Evolutionary conservation across 2,113 vertebrate genomes (phyloP).

Genomic region (Burhinus oedicnemus): DNA sequence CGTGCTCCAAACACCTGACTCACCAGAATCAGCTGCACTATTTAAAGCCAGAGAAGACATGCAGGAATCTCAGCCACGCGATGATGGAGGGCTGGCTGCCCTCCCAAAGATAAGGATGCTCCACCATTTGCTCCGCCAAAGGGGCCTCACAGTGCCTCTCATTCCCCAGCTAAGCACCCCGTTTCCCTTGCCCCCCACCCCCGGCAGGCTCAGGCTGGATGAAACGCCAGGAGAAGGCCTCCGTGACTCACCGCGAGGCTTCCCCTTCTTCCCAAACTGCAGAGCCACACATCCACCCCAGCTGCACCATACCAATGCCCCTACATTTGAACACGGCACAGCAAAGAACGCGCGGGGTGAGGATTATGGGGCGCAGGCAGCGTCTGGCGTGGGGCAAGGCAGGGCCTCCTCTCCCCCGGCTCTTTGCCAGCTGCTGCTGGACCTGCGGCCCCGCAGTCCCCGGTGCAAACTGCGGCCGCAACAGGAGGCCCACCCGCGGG

Average conservation of each 20-base stretch:
- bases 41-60: neutral
- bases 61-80: neutral
- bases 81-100: neutral
- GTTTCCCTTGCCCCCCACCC: neutral
- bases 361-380: neutral
- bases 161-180: rapidly evolving
- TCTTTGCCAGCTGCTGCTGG: neutral
- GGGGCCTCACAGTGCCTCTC: rapidly evolving
- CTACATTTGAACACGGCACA: rapidly evolving
- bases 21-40: neutral
- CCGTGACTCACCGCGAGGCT: rapidly evolving
- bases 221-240: rapidly evolving
- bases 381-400: too few species aligned
- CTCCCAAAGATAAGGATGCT: neutral
- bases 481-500: neutral
- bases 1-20: neutral
- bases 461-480: too few species aligned
- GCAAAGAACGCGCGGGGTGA: neutral
- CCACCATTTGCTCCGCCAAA: neutral
- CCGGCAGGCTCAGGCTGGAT: neutral
- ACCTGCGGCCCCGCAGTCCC: neutral
- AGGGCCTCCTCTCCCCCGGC: neutral
- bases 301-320: rapidly evolving
- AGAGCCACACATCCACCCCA: neutral
- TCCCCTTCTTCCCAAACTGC: neutral